Percentiles rank a stretch among this genome's conserved stretches.
Evolutionary conservation across 2,888 invertebrate species (phyloP).

Genomic region (Amblyjoppa proteus): DNA sequence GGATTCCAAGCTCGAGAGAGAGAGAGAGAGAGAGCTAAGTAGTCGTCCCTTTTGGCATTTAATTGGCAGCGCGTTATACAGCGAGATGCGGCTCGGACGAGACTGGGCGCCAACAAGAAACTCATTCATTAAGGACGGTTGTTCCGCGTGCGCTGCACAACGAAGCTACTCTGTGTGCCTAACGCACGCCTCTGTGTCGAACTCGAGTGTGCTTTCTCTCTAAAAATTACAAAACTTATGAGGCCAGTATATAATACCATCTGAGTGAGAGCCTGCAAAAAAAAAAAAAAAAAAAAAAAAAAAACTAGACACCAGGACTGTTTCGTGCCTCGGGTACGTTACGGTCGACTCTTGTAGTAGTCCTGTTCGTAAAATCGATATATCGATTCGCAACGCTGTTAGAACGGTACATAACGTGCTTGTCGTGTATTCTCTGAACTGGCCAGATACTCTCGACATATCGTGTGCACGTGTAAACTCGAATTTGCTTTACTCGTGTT

Average conservation of each 20-base stretch:
- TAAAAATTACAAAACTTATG: slow-evolving; percentile 26
- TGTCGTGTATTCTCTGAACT: slow-evolving; percentile 27
- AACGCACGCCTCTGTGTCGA: slow-evolving; percentile 1
- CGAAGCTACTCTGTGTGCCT: slow-evolving; percentile 11
- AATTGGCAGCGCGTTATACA: slow-evolving; percentile 52
- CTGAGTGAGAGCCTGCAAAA: not conserved
- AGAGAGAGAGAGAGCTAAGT: slow-evolving; percentile 10
- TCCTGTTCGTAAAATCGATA: slow-evolving; percentile 41
- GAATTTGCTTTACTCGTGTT: slow-evolving; percentile 1
- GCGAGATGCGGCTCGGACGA: slow-evolving; percentile 29
- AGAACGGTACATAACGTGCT: slow-evolving; percentile 17
- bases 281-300: not conserved
- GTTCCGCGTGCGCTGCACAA: slow-evolving; percentile 42
- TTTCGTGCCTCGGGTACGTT: slow-evolving; percentile 1
- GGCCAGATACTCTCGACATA: not conserved
- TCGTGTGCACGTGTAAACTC: slow-evolving; percentile 25
- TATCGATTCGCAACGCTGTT: slow-evolving; percentile 48
- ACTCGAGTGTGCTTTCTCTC: not conserved
- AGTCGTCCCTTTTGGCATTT: slow-evolving; percentile 49
- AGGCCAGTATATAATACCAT: slow-evolving; percentile 5
- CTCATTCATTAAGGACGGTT: slow-evolving; percentile 66
- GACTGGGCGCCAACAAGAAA: slow-evolving; percentile 66
- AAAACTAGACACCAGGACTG: slow-evolving; percentile 18
- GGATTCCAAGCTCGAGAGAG: slow-evolving; percentile 9
- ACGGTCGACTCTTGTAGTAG: not conserved